Conservation (phyloP, 2,888 invertebrate species). For the Drosophila tripunctata region DNA sequence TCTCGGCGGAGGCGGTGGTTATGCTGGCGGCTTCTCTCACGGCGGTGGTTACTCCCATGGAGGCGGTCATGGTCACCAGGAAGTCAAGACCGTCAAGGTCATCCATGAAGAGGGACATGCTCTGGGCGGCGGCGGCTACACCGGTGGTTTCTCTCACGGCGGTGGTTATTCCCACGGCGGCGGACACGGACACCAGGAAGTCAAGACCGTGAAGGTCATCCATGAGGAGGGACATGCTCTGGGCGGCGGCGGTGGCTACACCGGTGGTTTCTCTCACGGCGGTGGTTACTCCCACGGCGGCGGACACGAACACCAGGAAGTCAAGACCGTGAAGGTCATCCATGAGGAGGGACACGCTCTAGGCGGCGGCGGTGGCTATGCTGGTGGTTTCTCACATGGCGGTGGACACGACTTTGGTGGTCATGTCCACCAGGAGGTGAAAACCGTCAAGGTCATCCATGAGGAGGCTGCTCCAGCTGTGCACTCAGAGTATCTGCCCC, state of each 20-base stretch:
- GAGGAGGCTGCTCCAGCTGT: slow-evolving; percentile 46
- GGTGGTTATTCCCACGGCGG: slow-evolving; percentile 24
- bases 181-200: slow-evolving; percentile 52
- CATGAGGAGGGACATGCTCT: slow-evolving; percentile 42
- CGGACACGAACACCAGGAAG: slow-evolving; percentile 55
- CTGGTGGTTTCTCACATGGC: slow-evolving; percentile 47
- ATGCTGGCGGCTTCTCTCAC: slow-evolving; percentile 43
- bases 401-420: slow-evolving; percentile 46
- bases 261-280: slow-evolving; percentile 21
- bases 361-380: slow-evolving; percentile 43
- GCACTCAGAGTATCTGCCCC: slow-evolving; percentile 56
- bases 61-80: slow-evolving; percentile 49
- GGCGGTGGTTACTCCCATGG: slow-evolving; percentile 34
- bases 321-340: slow-evolving; percentile 71
- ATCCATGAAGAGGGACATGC: slow-evolving; percentile 48
- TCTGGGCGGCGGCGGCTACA: slow-evolving; percentile 33
- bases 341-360: slow-evolving; percentile 58
- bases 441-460: slow-evolving; percentile 71
- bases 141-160: slow-evolving; percentile 25
- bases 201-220: slow-evolving; percentile 66
- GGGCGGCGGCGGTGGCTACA: slow-evolving; percentile 31
- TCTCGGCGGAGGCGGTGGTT: slow-evolving; percentile 42
- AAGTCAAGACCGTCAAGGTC: slow-evolving; percentile 66
- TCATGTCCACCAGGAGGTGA: slow-evolving; percentile 51
- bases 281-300: slow-evolving; percentile 33